A percentile compares a stretch with the other conserved stretches of the same genome.
Conservation (phyloP, 2,797 vertebrate species). For the Pipistrellus pipistrellus region DNA sequence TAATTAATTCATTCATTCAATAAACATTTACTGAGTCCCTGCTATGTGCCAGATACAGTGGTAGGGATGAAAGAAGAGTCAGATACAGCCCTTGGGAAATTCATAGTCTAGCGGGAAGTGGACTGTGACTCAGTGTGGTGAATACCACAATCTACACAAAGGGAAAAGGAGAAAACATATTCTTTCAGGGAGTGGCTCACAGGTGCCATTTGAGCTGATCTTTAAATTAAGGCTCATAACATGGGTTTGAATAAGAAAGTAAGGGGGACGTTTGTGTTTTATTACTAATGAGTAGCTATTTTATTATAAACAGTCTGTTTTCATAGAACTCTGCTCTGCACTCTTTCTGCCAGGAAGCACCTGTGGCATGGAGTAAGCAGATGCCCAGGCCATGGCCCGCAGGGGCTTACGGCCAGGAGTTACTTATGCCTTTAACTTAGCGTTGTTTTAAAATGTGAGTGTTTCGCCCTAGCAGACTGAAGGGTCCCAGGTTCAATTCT, state of each 20-base stretch:
- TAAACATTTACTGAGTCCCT: background rate
- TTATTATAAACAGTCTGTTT: slow-evolving; percentile 28
- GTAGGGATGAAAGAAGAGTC: background rate
- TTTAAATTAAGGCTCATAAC: background rate
- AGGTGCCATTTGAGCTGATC: background rate
- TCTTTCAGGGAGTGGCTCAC: background rate
- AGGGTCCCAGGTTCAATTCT: background rate
- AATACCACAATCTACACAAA: background rate
- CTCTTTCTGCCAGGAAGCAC: background rate
- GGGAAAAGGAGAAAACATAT: background rate
- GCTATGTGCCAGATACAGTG: background rate
- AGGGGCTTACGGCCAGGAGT: background rate
- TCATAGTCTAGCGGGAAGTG: background rate
- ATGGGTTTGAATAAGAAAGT: slow-evolving; percentile 4
- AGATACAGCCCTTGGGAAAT: background rate
- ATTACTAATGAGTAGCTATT: background rate
- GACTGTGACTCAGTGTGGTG: background rate
- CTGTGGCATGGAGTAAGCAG: background rate
- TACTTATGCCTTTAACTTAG: slow-evolving; percentile 28
- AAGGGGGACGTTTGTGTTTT: background rate
- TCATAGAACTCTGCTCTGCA: background rate
- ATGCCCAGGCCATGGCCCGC: background rate
- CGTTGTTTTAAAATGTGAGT: background rate
- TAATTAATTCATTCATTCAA: slow-evolving; percentile 28
- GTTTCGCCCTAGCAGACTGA: background rate